A percentile compares a stretch with the other conserved stretches of the same genome.
Conservation (phyloP, 2,888 invertebrate species). For the Cyrtodaria siliqua region DNA sequence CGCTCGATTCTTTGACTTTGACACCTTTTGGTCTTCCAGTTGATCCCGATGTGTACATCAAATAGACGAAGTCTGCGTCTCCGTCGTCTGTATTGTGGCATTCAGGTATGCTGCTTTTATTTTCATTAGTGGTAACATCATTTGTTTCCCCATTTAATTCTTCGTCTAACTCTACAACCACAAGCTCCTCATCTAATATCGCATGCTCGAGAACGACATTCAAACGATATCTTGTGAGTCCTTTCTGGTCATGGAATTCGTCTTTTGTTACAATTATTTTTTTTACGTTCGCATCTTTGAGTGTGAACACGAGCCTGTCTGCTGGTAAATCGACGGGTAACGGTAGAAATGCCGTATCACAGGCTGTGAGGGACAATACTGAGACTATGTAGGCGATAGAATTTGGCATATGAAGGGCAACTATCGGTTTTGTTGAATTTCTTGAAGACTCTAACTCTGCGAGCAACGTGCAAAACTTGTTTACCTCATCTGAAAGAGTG, state of each 20-base stretch:
- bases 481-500: constrained; percentile 45
- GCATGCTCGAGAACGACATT: constrained; percentile 30
- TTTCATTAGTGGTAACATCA: no score
- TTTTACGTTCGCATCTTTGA: constrained; percentile 69
- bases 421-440: constrained; percentile 30
- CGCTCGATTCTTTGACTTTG: constrained; percentile 91
- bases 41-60: constrained; percentile 95
- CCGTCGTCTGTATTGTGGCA: not conserved
- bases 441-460: not conserved
- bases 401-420: constrained; percentile 70
- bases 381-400: constrained; percentile 80
- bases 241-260: constrained; percentile 32
- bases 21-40: constrained; percentile 96
- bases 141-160: no score
- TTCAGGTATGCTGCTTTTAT: no score
- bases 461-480: constrained; percentile 33
- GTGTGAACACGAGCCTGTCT: constrained; percentile 70
- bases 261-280: constrained; percentile 58
- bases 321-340: constrained; percentile 73
- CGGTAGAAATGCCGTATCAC: constrained; percentile 74
- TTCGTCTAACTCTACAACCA: constrained; percentile 44
- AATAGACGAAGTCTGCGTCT: constrained; percentile 78
- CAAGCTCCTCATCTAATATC: constrained; percentile 33
- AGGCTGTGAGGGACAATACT: constrained; percentile 84
- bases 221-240: constrained; percentile 28